Base-by-base conservation (phyloP, 2,888 invertebrate species). In the Epinotia brunnichana region DNA sequence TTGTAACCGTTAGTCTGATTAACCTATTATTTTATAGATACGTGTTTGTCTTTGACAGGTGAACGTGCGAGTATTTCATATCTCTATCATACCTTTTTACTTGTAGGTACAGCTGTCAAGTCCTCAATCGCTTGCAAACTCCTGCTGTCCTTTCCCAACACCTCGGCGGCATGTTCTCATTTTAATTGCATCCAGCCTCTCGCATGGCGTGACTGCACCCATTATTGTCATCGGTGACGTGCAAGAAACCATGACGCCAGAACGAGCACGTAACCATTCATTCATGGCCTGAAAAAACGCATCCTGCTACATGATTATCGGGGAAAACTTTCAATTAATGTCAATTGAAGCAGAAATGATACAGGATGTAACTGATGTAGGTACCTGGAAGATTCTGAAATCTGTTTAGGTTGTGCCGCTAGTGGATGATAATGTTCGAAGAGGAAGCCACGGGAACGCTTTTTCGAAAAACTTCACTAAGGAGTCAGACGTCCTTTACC, bases 141-240 rank as follows among this genome's bases (percentile, higher is more conserved):
- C 5, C 41, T 19, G 51, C 74, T 69, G 62, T 74, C 62, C 61
- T 77, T 76, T 77, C 70, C 74, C 51, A 41, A 73, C 76, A 59
- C 62, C 70, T 74, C 75, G 62, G 71, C 74, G 69, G 54, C 74
- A 77, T 76, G 63, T 74, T 69, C 77, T 79, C 77, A 78, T 79
- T 66, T 67, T 69, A 73, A 56, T 53, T 19, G 13, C 57, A 61
- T 48, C 41, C 61, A 56, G 67, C 35, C 74, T 59, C 60, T 78
- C 77, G 74, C 76, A 75, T 85, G 74, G 87, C 88, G 88, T 88
- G 89, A 85, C 85, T 85, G 73, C 78, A 74, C 62, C 75, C 79
- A 86, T 86, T 85, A 86, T 83, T 84, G 78, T 82, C 86, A 87
- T 87, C 83, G 76, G 83, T 92, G 90, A 91, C 90, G 91, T 87